Conservation (phyloP, 2,888 invertebrate genomes). For the Rhyacophila evoluta region DNA sequence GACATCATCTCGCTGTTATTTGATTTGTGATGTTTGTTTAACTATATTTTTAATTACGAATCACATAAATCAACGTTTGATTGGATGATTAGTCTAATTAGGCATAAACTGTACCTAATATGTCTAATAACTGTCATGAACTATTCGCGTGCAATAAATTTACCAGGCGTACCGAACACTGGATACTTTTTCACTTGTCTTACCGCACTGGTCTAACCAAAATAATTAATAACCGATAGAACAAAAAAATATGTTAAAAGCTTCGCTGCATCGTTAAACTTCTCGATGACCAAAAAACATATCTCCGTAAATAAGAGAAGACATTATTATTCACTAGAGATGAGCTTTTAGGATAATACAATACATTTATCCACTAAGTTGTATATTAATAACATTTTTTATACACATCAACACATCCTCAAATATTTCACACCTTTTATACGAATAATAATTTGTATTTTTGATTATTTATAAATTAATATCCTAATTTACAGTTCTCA, state of each 20-base stretch:
- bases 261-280: conserved; percentile 32
- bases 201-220: background rate
- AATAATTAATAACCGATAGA: conserved; percentile 5
- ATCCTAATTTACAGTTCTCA: too few species aligned
- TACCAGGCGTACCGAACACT: background rate
- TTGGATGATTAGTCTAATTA: conserved; percentile 7
- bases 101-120: background rate
- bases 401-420: too few species aligned
- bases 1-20: background rate
- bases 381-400: background rate
- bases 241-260: conserved; percentile 23
- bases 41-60: background rate
- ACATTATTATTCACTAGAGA: conserved; percentile 46
- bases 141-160: background rate
- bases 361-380: background rate
- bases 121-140: conserved; percentile 12
- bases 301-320: conserved; percentile 49
- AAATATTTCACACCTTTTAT: background rate
- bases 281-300: conserved; percentile 43
- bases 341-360: background rate
- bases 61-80: background rate
- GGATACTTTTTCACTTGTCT: background rate
- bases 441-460: background rate
- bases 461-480: too few species aligned
- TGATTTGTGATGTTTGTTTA: background rate